Evolutionary conservation across 2,113 vertebrate species (phyloP), one percentile per base, ranked within the genome.

Genomic region (Stigmatopora argus): DNA sequence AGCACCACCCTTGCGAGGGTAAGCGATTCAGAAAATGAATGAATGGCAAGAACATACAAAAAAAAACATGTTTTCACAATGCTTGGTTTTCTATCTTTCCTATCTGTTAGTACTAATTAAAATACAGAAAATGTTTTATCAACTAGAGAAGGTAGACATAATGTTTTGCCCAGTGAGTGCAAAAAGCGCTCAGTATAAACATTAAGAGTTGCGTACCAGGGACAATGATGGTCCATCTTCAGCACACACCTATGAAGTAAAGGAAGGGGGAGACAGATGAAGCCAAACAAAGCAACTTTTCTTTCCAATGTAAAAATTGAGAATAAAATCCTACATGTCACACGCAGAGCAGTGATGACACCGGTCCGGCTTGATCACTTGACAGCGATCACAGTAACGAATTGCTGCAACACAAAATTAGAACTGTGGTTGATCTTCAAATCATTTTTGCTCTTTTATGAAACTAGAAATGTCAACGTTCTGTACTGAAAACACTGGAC

Each of bases 191-290:
- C 10, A 8, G 38, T 4, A 47, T n/a, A 48, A 64, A 49, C 45
- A 64, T 3, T 31, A 14, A 10, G 0, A 4, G 45, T 51, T 79
- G 85, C 94, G 69, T 91, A 99, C 97, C 96, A 99, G 55, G 97
- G 97, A 85, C 96, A 99, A 75, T 98, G 97, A 84, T 98, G 96
- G 81, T 98, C 96, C 97, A 99, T 99, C 90, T 99, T 99, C 78
- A 98, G 86, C 60, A 99, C 86, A 87, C 96, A 99, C 86, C 97
- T 98, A 77, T 44, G 19, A 86, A 19, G 64, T 0, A 67, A 11
- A 73, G 38, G 23, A 10, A 35, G 35, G 2, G 47, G 10, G 9
- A 1, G 15, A 64, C 1, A 26, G 14, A 67, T 21, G 11, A 13
- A 35, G 47, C 1, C 4, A 71, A 9, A 12, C 17, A 1, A 7